Base-by-base conservation (phyloP, 1,140 invertebrate species). In the Harpegnathos saltator region DNA sequence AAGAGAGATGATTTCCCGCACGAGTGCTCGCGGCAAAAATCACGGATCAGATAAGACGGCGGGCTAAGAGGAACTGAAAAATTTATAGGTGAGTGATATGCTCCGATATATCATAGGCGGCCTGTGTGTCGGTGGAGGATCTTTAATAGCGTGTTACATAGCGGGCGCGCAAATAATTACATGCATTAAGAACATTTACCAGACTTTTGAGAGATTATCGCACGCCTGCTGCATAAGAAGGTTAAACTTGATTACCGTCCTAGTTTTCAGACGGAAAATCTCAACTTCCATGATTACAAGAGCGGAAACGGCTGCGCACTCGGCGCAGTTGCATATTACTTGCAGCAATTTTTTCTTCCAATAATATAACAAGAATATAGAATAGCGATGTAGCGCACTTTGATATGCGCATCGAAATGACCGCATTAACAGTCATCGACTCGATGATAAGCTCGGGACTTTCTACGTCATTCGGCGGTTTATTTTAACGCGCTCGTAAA, bases 401-500 rank as follows among this genome's bases (percentile, higher is more conserved):
- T 9, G 50, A 19, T 29, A 17, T 9, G 3, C 38, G 9, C 38
- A 9, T 44, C 38, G 38, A 44, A 9, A 11, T 44, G 33, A 19
- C 3, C 61, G 38, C 12, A 26, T 77, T 54, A 54, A 54, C 48
- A 38, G 19, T 65, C 22, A 15, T 48, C 33, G 22, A 54, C 17
- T 11, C n/a, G 48, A 54, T 56, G 17, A 15, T 56, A 44, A 58
- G 29, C 19, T 78, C 11, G 3, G 15, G 17, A 54, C 7, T 58
- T 48, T 14, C 33, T 14, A 63, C 38, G 26, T 7, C 3, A 17
- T 68, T 56, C 19, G 4, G 12, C 58, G 33, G 1, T 69, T 80
- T 38, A 71, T 9, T 54, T 56, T 71, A 17, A 24, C n/a, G 22
- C 29, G 63, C 65, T 80, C 65, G 63, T 80, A 80, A 80, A 58